Evolutionary conservation across 1,140 invertebrate species (phyloP), one percentile per base, ranked within the genome.

Genomic region (Tetranychus cinnabarinus): DNA sequence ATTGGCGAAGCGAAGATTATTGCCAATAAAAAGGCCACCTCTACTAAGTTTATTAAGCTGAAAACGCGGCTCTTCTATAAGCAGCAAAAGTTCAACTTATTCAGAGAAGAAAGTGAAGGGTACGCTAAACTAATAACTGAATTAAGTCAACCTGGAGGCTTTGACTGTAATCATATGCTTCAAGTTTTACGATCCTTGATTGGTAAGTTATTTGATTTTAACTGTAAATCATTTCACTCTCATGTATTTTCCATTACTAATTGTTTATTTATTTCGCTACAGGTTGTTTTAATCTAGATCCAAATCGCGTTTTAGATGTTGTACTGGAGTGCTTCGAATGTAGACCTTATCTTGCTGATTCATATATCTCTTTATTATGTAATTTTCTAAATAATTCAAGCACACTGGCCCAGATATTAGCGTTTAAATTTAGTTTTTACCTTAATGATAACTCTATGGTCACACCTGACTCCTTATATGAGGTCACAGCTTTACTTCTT

Each of bases 241-340:
- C 6, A 52, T n/a, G 12, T 58, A 62, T 23, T 15, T 60, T 1
- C 57, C 2, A 23, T n/a, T 36, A 23, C 23, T 15, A 23, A 48
- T 65, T 50, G 12, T 42, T 35, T 35, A 23, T 61, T n/a, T 33
- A 36, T 54, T 13, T 56, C 33, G 60, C 75, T 80, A 59, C 71
- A 92, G 92, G 95, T 69, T 96, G 90, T 73, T 98, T 98, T 70
- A 96, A 97, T 77, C 79, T 99, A 68, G 95, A 99, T 76, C 96
- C 96, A 31, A 98, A 98, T 72, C 78, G 96, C 69, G 92, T 97
- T 0, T 74, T 98, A 62, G 95, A 98, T 71, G 83, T 97, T 60
- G 85, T 98, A 63, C 75, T 99, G 61, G 93, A 98, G 74, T 86
- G 88, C 13, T 97, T 98, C 78, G 93, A 98, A 73, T 85, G 83